Base-by-base conservation (phyloP, 2,113 vertebrate genomes). In the Mastomys coucha region DNA sequence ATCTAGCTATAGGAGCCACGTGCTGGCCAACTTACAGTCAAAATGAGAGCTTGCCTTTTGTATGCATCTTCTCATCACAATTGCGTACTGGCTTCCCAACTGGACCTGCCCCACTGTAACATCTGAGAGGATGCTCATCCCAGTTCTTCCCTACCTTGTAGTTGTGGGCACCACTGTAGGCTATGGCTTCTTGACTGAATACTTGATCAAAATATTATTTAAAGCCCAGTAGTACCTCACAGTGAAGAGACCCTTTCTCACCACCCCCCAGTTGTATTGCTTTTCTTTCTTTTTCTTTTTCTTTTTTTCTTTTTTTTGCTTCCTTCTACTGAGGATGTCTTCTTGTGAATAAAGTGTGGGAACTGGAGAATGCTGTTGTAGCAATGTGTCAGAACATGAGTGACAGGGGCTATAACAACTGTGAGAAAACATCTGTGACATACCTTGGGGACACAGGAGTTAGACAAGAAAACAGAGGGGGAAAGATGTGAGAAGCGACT, bases 401-500 rank as follows among this genome's bases (percentile, higher is more conserved):
- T 2, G 26, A 80, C 4, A n/a, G 8, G 63, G 67, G 17, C 26
- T 7, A 31, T 60, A 60, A 20, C 7, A 22, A 45, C 7, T 17
- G 33, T 42, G 36, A 14, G 19, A 70, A 91, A 84, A 42, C 49
- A 93, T 16, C 12, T 56, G 82, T 78, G 51, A 77, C 31, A 24
- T 63, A 53, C 36, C 53, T 36, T 86, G 56, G 53, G 45, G 20
- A 92, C 65, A 85, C 89, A 78, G 80, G 90, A 92, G 14, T 12
- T 56, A 82, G 33, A 87, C 49, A 53, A 91, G 39, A 87, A 78
- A 82, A 13, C 49, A 96, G 45, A 93, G 24, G 60, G 42, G 10
- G 45, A 70, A 95, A 87, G 49, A 91, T n/a, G 42, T 70, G n/a
- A 96, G 78, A 91, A 45, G 22, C 85, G 73, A 80, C 42, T 86